Evolutionary conservation across 2,888 invertebrate species (phyloP), one percentile per base, ranked within the genome.

Genomic region (Sphaerophoria rueppellii): DNA sequence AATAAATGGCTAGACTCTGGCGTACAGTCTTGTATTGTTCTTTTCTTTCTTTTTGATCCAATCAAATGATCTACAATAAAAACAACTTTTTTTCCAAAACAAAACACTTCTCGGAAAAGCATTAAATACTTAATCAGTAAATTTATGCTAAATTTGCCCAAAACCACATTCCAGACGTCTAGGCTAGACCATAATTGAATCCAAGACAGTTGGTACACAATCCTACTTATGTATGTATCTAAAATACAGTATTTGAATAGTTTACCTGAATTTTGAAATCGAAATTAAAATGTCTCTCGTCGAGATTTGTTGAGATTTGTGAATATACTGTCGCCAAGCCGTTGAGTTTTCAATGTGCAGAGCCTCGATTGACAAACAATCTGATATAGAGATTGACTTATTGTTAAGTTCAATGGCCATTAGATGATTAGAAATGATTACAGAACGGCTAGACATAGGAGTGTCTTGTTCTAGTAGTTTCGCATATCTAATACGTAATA

Each of bases 281-380:
- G 40, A 58, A 58, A 58, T 58, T 14, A 55, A 55, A 14, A 37
- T 58, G 14, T 24, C 16, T 40, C 16, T 58, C 11, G 58, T 40
- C 37, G 37, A 16, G 58, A 58, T 14, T 58, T 37, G 16, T n/a
- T n/a, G n/a, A n/a, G n/a, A n/a, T n/a, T n/a, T n/a, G n/a, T n/a
- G n/a, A n/a, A 37, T 14, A 58, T 16, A 58, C 16, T 58, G 24
- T 24, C 24, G 24, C 37, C 7, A 32, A 34, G 67, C 24, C 61
- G 7, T n/a, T 32, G 12, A 54, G 32, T 16, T 11, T 61, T 71
- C n/a, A 4, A 32, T 35, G 11, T 35, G 55, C 9, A 16, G 11
- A 43, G 35, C 60, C 60, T 78, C 70, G 73, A 55, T 61, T 24
- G 37, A 34, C 11, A 71, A 40, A 4, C 54, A 43, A 63, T 72